Conservation (phyloP, 2,797 vertebrate genomes). For the Crotalus adamanteus region DNA sequence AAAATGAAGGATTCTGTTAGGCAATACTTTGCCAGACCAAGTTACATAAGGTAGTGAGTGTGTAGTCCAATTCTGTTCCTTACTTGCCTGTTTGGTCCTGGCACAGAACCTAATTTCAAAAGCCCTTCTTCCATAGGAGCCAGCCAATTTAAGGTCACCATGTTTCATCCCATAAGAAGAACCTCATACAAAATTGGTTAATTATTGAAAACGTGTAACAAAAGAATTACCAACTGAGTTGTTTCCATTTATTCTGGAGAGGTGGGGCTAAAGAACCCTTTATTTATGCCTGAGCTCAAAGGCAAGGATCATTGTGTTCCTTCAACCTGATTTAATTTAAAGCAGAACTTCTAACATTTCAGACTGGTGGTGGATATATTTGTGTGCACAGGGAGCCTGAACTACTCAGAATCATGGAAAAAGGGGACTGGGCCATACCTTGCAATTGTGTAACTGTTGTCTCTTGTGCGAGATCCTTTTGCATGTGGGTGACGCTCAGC, state of each 20-base stretch:
- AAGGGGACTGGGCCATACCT: neutral
- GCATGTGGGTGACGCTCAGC: neutral
- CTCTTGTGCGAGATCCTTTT: neutral
- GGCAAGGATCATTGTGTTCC: neutral
- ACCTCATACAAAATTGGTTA: neutral
- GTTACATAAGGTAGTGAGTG: too few relatives aligned
- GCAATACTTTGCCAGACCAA: neutral
- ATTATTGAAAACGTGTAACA: neutral
- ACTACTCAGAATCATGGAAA: neutral
- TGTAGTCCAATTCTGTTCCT: too few relatives aligned
- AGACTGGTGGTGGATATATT: neutral
- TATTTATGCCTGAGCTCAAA: neutral
- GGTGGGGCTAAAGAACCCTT: neutral
- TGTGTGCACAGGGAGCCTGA: neutral
- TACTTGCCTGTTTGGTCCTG: neutral
- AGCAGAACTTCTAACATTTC: neutral
- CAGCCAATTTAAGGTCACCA: neutral
- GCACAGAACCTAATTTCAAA: neutral
- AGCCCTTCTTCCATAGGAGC: neutral
- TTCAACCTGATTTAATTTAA: neutral
- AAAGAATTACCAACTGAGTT: neutral
- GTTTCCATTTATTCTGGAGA: neutral
- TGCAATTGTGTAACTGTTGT: neutral
- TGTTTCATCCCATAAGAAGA: neutral
- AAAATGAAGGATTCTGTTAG: neutral